Conservation (phyloP, 2,797 vertebrate genomes). For the Rhinogobio ventralis region DNA sequence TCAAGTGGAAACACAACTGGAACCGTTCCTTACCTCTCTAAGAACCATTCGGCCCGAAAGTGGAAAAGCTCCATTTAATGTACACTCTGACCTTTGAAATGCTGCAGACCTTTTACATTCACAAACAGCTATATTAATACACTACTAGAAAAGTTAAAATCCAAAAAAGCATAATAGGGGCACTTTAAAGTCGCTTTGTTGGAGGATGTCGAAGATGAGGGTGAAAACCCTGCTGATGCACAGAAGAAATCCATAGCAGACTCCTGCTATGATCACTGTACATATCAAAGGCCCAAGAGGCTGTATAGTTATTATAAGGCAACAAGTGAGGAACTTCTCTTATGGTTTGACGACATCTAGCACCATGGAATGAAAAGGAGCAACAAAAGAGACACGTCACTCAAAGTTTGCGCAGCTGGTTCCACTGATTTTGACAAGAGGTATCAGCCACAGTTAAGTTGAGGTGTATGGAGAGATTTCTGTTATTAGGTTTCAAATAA, state of each 20-base stretch:
- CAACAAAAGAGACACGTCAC: slow-evolving; percentile 66
- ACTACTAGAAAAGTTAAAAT: not conserved
- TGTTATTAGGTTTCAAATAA: not conserved
- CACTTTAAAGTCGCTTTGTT: slow-evolving; percentile 14
- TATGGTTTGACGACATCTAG: slow-evolving; percentile 54
- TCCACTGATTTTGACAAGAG: slow-evolving; percentile 70
- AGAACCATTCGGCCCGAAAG: too few species aligned
- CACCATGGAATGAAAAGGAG: slow-evolving; percentile 60
- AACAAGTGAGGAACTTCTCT: slow-evolving; percentile 66
- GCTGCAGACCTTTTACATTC: not conserved
- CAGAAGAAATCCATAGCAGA: slow-evolving; percentile 24
- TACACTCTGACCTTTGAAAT: not conserved
- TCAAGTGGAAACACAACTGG: too few species aligned
- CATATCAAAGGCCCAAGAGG: slow-evolving; percentile 54
- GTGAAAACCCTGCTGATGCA: slow-evolving; percentile 3
- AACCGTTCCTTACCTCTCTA: too few species aligned
- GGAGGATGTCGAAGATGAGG: slow-evolving; percentile 24
- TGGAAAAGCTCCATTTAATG: not conserved
- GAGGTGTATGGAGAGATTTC: slow-evolving; percentile 30
- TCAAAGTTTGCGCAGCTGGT: slow-evolving; percentile 72
- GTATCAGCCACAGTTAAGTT: slow-evolving; percentile 66
- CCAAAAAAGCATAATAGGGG: not conserved
- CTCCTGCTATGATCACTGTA: slow-evolving; percentile 59
- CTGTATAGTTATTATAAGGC: slow-evolving; percentile 35
- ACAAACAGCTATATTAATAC: not conserved